Percentiles rank a stretch among this genome's conserved stretches.
Conservation (phyloP, 2,797 vertebrate genomes). For the Serranus cabrilla region DNA sequence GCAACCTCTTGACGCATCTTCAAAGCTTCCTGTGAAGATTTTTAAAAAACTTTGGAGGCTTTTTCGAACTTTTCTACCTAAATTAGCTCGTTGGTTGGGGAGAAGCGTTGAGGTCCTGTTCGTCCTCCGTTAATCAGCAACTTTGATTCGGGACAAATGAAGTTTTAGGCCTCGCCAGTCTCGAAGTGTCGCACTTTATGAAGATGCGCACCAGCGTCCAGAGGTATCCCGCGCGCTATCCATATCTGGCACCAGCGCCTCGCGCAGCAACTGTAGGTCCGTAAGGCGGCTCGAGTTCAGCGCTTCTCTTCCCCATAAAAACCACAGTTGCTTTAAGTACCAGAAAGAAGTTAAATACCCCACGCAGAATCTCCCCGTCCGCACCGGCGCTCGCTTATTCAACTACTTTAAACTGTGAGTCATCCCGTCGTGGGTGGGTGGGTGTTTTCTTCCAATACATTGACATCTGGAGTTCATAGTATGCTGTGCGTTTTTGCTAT, state of each 20-base stretch:
- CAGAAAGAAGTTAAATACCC: conserved; percentile 42
- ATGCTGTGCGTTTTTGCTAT: conserved; percentile 45
- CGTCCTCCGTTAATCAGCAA: not conserved
- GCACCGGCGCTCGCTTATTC: conserved; percentile 80
- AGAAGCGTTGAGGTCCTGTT: not conserved
- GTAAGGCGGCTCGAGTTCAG: conserved; percentile 55
- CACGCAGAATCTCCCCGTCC: conserved; percentile 74
- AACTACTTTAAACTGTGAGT: conserved; percentile 74
- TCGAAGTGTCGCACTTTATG: conserved; percentile 65
- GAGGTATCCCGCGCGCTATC: conserved; percentile 65
- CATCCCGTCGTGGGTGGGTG: conserved; percentile 73
- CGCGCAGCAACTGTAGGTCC: conserved; percentile 60
- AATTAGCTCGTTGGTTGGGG: not conserved
- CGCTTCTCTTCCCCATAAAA: conserved; percentile 70
- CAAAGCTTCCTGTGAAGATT: conserved; percentile 19
- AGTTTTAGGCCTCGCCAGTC: conserved; percentile 20
- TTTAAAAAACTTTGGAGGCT: not conserved
- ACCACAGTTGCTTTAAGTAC: conserved; percentile 68
- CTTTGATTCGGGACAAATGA: conserved; percentile 6
- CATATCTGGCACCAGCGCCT: conserved; percentile 67
- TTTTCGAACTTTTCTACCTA: conserved; percentile 3
- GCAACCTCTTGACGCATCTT: conserved; percentile 75
- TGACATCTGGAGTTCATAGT: conserved; percentile 78
- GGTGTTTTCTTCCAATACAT: conserved; percentile 72
- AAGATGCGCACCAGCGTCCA: conserved; percentile 75